These are phyloP conservation scores for Clangula hyemalis DNA, from an alignment of 2,797 vertebrate species.

Conservation along the genomic window DNA sequence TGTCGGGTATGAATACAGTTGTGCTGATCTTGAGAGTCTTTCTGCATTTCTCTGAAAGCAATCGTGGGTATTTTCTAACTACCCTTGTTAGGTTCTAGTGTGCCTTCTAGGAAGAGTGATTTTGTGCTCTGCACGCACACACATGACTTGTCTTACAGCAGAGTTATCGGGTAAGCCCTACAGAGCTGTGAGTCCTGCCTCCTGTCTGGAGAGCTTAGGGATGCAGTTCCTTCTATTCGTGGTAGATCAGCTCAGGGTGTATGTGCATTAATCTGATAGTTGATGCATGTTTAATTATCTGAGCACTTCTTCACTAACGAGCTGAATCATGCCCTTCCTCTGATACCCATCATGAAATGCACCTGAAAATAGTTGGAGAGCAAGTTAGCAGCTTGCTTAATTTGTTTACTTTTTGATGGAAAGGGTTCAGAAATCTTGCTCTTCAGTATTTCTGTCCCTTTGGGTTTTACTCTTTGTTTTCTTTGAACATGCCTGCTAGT, in stretches of 20 bases:
- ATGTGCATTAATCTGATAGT: background rate
- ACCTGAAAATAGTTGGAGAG: background rate
- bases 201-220: background rate
- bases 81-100: background rate
- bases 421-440: background rate
- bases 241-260: background rate
- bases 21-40: background rate
- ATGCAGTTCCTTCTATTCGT: rapidly evolving
- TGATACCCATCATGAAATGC: background rate
- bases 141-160: background rate
- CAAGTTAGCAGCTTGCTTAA: background rate
- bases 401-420: background rate
- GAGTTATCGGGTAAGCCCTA: background rate
- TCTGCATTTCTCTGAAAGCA: background rate
- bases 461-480: background rate
- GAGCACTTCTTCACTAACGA: background rate
- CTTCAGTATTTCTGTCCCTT: background rate
- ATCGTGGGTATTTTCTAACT: background rate
- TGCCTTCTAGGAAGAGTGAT: background rate
- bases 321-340: background rate
- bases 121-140: rapidly evolving
- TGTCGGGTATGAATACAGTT: background rate
- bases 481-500: background rate
- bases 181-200: background rate
- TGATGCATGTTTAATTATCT: background rate